phyloP scores from a whole-genome alignment of 2,888 invertebrate genomes.

The Odontocolon sp. region DNA sequence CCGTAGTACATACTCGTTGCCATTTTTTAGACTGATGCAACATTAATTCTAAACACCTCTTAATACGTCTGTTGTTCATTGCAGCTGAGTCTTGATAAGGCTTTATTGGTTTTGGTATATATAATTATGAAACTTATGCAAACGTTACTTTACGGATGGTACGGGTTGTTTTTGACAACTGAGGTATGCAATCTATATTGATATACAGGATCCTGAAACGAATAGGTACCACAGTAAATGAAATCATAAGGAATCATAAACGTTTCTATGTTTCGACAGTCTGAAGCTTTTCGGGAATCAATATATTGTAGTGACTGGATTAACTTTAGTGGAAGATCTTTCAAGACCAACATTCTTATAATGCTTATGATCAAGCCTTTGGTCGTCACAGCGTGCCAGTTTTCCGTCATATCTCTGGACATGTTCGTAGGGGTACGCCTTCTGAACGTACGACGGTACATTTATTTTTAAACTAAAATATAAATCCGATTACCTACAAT shows the following conservation, averaged over 20 bases:
- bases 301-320: conserved; percentile 48
- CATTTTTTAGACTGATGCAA: too few species aligned
- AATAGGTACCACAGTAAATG: neutral
- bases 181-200: conserved; percentile 24
- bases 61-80: too few species aligned
- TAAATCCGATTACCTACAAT: neutral
- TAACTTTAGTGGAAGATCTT: conserved; percentile 21
- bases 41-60: too few species aligned
- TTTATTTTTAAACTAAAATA: neutral
- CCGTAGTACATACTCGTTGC: neutral
- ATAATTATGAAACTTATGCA: conserved; percentile 36
- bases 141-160: conserved; percentile 38
- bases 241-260: neutral
- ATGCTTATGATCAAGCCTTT: conserved; percentile 49
- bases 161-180: conserved; percentile 18
- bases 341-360: conserved; percentile 39
- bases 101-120: conserved; percentile 15
- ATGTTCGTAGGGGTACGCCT: conserved; percentile 49
- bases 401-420: conserved; percentile 46
- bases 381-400: conserved; percentile 39
- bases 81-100: neutral
- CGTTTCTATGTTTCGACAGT: conserved; percentile 13
- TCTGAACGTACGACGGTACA: neutral
- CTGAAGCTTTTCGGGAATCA: conserved; percentile 32
- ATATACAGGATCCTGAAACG: too few species aligned